phyloP scores from a whole-genome alignment of 2,113 vertebrate species.

The Nyctereutes procyonoides region DNA sequence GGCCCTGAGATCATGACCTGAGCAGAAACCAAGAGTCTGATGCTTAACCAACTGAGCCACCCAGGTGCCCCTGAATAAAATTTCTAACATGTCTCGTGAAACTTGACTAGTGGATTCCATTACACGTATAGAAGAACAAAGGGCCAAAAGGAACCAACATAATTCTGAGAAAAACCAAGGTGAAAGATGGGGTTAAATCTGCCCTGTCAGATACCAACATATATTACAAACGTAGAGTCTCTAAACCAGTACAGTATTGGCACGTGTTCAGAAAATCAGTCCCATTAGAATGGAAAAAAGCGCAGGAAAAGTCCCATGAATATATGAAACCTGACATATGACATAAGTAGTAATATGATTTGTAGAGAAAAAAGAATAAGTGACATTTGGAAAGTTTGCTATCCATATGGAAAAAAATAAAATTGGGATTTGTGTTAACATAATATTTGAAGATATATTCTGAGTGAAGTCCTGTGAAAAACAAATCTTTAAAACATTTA shows the following conservation, averaged over 20 bases:
- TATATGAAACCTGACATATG: not conserved
- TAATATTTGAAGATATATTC: slow-evolving; percentile 17
- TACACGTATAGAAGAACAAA: not conserved
- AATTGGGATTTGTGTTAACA: not conserved
- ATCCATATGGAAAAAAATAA: not conserved
- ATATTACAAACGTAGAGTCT: not conserved
- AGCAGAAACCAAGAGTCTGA: not conserved
- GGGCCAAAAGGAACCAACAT: not conserved
- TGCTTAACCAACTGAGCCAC: not conserved
- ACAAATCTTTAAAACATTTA: not conserved
- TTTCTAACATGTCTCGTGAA: not conserved
- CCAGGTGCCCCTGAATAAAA: not conserved
- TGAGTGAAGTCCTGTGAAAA: not conserved
- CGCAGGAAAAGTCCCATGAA: not conserved
- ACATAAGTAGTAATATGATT: not conserved
- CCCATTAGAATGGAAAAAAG: not conserved
- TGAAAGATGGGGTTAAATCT: not conserved
- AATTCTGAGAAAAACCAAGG: not conserved
- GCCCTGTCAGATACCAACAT: not conserved
- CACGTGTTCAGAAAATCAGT: not conserved
- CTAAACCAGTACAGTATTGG: not conserved
- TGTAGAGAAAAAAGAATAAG: not conserved
- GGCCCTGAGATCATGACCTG: not conserved
- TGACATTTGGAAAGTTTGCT: not conserved
- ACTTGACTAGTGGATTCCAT: not conserved